These are phyloP conservation scores for Aulostomus chinensis DNA, from an alignment of 2,797 vertebrate genomes.

Conservation along the genomic window DNA sequence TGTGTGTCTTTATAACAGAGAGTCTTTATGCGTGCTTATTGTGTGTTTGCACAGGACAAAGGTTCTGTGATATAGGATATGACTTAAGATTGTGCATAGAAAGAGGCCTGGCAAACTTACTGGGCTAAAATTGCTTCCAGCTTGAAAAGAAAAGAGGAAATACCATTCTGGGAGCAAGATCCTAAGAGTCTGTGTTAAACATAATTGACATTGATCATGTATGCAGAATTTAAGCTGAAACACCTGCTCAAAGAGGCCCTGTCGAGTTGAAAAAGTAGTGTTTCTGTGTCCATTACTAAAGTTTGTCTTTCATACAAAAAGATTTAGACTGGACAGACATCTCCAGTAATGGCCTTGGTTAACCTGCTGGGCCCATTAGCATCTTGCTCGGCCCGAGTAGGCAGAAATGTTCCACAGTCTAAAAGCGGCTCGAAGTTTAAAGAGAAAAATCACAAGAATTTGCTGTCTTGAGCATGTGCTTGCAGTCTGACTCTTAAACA, in stretches of 20 bases:
- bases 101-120: constrained; percentile 39
- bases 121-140: constrained; percentile 74
- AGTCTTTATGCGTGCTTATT: not conserved
- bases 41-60: constrained; percentile 22
- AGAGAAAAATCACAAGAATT: constrained; percentile 25
- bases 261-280: constrained; percentile 17
- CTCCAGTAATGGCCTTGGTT: constrained; percentile 17
- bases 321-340: constrained; percentile 17
- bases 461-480: constrained; percentile 17
- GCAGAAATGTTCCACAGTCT: constrained; percentile 25
- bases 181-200: constrained; percentile 68
- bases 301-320: constrained; percentile 28
- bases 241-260: constrained; percentile 60
- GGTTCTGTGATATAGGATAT: constrained; percentile 38
- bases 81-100: constrained; percentile 15
- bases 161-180: constrained; percentile 66
- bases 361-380: constrained; percentile 31
- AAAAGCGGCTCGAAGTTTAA: constrained; percentile 10
- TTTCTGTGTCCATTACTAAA: constrained; percentile 20
- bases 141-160: constrained; percentile 71
- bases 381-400: constrained; percentile 14
- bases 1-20: not conserved
- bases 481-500: constrained; percentile 14
- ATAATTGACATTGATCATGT: constrained; percentile 68
- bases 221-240: constrained; percentile 73